Evolutionary conservation across 2,113 vertebrate species (phyloP), one percentile per base, ranked within the genome.

Genomic region (Hydrochoerus hydrochaeris): DNA sequence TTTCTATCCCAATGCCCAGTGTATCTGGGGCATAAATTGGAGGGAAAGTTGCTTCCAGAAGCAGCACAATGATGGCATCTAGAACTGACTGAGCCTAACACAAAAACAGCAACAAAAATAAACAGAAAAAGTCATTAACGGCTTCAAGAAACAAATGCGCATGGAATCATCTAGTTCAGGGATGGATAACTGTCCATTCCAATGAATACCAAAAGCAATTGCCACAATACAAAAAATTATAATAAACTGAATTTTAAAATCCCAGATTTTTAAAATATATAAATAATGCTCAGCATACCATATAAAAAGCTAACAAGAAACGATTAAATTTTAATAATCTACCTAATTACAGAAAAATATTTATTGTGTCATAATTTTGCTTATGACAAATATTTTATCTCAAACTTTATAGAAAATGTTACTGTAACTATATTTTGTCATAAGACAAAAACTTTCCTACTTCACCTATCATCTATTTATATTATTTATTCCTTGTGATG

Each of bases 241-340:
- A 85, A 91, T 60, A 91, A 78, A 90, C 26, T 63, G 78, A 69
- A 89, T 62, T 85, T 85, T 32, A 65, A 73, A 77, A 60, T 26
- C 9, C 10, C 71, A 75, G 10, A 83, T 57, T 90, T 92, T 87
- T 46, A 87, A 92, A 84, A 94, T 41, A 87, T 63, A 24, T 71
- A 85, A 88, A 91, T 63, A 91, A 71, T 63, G 11, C 14, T 84
- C 81, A 80, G 67, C 63, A 65, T 35, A 35, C n/a, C 52, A 7
- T 78, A 87, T 32, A 94, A 30, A 94, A 96, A 88, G 91, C 28
- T 49, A 93, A 12, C 49, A 94, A 86, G 52, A 92, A 92, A 81
- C 95, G 22, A 94, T 80, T 92, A 46, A 90, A 58, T 30, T 78
- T 84, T 8, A 95, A 65, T 73, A 88, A 81, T 80, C 7, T 92